These are phyloP conservation scores for Sinocyclocheilus rhinocerous DNA, from an alignment of 2,113 vertebrate species.

Conservation along the genomic window DNA sequence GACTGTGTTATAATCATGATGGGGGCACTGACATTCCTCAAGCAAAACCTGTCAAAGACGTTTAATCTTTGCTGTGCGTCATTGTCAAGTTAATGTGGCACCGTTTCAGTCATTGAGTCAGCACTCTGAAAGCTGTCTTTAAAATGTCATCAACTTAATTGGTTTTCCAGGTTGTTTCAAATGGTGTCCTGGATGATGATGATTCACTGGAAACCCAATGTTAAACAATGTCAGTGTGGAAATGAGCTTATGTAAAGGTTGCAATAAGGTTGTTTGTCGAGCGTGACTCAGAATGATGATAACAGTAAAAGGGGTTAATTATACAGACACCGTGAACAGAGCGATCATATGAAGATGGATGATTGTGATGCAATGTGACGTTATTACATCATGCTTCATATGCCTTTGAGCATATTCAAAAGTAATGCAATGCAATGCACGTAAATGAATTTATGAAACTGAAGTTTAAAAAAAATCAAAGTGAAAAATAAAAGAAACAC, in stretches of 20 bases:
- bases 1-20: background rate
- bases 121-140: background rate
- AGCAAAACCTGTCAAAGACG: background rate
- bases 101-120: conserved; percentile 2
- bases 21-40: conserved; percentile 12
- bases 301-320: conserved; percentile 30
- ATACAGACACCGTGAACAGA: background rate
- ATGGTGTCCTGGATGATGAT: conserved; percentile 6
- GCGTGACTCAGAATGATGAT: conserved; percentile 15
- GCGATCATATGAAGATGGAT: conserved; percentile 25
- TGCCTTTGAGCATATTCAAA: conserved; percentile 4
- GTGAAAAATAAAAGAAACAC: background rate
- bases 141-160: conserved; percentile 32
- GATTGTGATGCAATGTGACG: background rate
- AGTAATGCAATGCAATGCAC: conserved; percentile 1
- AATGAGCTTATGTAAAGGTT: conserved; percentile 31
- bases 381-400: conserved; percentile 32
- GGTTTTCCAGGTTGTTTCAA: conserved; percentile 27
- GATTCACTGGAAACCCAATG: background rate
- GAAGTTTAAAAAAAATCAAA: background rate
- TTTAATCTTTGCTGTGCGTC: conserved; percentile 1
- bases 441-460: background rate
- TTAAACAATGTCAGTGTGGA: background rate
- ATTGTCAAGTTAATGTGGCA: conserved; percentile 9
- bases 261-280: conserved; percentile 17